Percentiles rank a stretch among this genome's conserved stretches.
phyloP scores from a whole-genome alignment of 2,113 vertebrate genomes.

The Grus americana region DNA sequence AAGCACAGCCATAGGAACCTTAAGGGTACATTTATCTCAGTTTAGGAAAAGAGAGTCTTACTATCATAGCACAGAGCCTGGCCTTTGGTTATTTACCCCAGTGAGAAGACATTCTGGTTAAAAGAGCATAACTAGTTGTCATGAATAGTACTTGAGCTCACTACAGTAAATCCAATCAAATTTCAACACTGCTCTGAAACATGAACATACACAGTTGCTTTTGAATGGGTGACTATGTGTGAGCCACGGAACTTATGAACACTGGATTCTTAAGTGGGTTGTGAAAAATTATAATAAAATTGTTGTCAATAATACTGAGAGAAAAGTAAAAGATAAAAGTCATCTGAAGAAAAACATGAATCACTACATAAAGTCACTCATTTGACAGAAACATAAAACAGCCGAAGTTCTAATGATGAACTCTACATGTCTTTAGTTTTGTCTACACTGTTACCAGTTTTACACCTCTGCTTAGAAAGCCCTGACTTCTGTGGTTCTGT shows the following conservation, averaged over 20 bases:
- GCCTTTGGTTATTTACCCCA: neutral
- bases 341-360: slow-evolving; percentile 1
- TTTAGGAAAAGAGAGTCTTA: neutral
- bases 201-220: neutral
- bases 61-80: neutral
- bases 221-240: neutral
- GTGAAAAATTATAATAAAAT: slow-evolving; percentile 9
- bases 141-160: neutral
- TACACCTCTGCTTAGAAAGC: neutral
- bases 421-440: neutral
- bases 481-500: neutral
- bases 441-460: neutral
- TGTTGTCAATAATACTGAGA: neutral
- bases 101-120: neutral
- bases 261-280: neutral
- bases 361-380: neutral
- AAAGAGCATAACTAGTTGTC: neutral
- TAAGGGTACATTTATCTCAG: neutral
- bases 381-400: neutral
- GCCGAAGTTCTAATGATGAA: neutral
- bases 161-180: neutral
- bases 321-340: neutral
- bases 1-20: neutral
- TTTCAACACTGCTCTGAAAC: neutral
- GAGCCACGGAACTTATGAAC: neutral